Conservation (phyloP, 2,113 vertebrate genomes). For the Oreochromis aureus region DNA sequence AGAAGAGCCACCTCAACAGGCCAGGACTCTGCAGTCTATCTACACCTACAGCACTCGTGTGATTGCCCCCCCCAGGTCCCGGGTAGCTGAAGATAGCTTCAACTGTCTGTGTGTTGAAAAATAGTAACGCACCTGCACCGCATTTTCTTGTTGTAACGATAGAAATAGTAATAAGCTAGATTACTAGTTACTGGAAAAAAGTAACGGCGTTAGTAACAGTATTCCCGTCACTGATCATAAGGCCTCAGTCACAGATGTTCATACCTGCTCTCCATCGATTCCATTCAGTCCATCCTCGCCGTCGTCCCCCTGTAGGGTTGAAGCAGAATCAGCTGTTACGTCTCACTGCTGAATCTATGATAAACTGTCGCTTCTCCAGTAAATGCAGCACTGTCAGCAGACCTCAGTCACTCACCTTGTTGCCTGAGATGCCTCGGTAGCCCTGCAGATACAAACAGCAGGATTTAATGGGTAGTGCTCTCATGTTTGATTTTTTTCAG, state of each 20-base stretch:
- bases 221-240: background rate
- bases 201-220: background rate
- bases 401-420: background rate
- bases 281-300: background rate
- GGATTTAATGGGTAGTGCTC: background rate
- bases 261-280: background rate
- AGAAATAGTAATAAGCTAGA: background rate
- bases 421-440: background rate
- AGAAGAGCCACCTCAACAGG: too few relatives aligned
- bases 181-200: background rate
- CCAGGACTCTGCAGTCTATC: too few relatives aligned
- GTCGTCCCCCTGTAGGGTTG: background rate
- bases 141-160: background rate
- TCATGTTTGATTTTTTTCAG: too few relatives aligned
- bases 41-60: too few relatives aligned
- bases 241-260: background rate
- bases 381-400: background rate
- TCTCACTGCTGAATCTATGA: background rate
- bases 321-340: background rate
- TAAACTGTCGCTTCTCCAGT: background rate
- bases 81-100: background rate
- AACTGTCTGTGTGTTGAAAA: background rate
- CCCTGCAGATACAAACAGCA: background rate
- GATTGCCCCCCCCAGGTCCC: too few relatives aligned
- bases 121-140: background rate